Conservation (phyloP, 1,140 invertebrate species). For the Thrips palmi region DNA sequence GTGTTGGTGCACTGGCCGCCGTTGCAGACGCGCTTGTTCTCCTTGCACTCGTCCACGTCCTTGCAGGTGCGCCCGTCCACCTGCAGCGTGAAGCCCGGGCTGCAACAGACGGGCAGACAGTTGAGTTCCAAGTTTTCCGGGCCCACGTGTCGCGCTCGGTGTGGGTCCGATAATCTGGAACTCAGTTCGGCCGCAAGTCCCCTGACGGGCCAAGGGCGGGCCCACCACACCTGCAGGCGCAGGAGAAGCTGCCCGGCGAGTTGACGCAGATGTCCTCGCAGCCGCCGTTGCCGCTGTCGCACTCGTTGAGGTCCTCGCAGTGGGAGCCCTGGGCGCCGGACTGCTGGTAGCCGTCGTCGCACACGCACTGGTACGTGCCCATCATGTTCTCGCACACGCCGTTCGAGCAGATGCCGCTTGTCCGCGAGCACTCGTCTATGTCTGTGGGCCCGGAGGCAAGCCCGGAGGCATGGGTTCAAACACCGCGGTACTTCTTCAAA, state of each 20-base stretch:
- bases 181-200: no score
- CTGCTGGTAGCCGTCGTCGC: conserved; percentile 60
- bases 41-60: conserved; percentile 58
- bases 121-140: background rate
- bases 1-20: conserved; percentile 68
- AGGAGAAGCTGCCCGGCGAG: conserved; percentile 33
- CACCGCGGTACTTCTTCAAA: background rate
- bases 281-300: conserved; percentile 35
- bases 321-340: conserved; percentile 37
- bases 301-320: conserved; percentile 50
- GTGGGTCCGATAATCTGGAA: no score
- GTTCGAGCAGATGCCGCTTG: conserved; percentile 67
- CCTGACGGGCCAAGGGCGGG: no score
- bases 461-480: background rate
- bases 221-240: conserved; percentile 28
- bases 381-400: conserved; percentile 72
- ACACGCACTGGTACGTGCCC: conserved; percentile 74
- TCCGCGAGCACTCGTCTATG: conserved; percentile 50
- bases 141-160: no score
- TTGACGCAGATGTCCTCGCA: conserved; percentile 45
- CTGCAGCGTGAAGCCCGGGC: conserved; percentile 25
- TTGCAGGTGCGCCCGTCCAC: conserved; percentile 27
- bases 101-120: conserved; percentile 16
- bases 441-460: conserved; percentile 27
- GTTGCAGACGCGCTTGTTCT: conserved; percentile 60